These are phyloP conservation scores for Nannoperca obscura DNA, from an alignment of 2,797 vertebrate species.

Conservation along the genomic window DNA sequence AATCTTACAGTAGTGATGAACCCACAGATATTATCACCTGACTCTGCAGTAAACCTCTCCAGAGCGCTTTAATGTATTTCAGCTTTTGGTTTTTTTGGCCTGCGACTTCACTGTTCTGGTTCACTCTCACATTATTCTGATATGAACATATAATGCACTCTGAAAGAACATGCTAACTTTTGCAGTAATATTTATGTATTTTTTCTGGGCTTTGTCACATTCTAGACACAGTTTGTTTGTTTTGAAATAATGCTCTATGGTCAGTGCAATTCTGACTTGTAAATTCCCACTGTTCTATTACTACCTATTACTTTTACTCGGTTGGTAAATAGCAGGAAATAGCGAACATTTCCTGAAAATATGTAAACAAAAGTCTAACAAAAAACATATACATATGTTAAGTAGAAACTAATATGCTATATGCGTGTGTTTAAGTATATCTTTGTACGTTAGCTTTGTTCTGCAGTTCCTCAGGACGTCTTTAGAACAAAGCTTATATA, in stretches of 20 bases:
- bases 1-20: background rate
- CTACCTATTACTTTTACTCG: no score
- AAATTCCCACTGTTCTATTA: background rate
- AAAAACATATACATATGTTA: constrained; percentile 20
- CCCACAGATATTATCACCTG: background rate
- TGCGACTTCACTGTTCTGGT: background rate
- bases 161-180: background rate
- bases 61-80: background rate
- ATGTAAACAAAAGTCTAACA: constrained; percentile 1
- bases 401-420: background rate
- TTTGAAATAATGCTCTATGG: background rate
- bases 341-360: background rate
- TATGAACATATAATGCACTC: background rate
- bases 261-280: background rate
- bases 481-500: constrained; percentile 60
- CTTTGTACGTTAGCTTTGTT: constrained; percentile 49
- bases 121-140: background rate
- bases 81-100: constrained; percentile 5
- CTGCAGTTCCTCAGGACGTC: constrained; percentile 34
- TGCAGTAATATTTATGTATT: background rate
- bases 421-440: constrained; percentile 23
- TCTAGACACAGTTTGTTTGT: background rate
- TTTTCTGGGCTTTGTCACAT: background rate
- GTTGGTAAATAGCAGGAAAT: background rate
- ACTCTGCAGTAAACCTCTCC: background rate